Percentiles rank a stretch among this genome's conserved stretches.
Evolutionary conservation across 2,797 vertebrate species (phyloP).

Genomic region (Clarias fuscus): DNA sequence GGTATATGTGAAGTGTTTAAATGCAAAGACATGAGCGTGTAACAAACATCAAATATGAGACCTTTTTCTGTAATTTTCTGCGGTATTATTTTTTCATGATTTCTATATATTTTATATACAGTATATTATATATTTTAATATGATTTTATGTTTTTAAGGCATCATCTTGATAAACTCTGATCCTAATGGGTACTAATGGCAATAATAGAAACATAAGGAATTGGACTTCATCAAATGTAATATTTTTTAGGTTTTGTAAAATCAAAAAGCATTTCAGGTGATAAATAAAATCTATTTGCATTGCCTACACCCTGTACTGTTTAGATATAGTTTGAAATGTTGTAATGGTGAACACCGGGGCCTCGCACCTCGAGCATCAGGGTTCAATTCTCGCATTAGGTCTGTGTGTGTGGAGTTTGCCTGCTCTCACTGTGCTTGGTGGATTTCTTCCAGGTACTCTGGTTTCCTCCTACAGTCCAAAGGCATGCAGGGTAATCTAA

Average conservation of each 20-base stretch:
- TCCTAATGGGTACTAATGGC: no score
- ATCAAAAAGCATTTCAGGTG: neutral
- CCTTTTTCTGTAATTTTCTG: neutral
- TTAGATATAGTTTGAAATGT: neutral
- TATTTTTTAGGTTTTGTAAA: neutral
- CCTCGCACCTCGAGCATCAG: no score
- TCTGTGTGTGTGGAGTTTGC: no score
- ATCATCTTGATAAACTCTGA: neutral
- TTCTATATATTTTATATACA: neutral
- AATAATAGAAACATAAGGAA: no score
- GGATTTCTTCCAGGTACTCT: no score
- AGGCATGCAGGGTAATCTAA: no score
- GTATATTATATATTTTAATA: no score
- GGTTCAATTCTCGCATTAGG: no score
- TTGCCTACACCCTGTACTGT: neutral
- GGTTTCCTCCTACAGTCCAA: no score
- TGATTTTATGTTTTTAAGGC: neutral
- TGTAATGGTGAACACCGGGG: neutral
- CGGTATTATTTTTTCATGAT: neutral
- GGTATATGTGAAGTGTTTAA: neutral
- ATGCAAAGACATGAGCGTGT: neutral
- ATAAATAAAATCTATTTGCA: neutral
- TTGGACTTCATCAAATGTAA: neutral
- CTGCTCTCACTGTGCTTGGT: no score
- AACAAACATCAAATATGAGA: neutral